These are phyloP conservation scores for Bradypodion pumilum DNA, from an alignment of 2,797 vertebrate species.

Conservation along the genomic window DNA sequence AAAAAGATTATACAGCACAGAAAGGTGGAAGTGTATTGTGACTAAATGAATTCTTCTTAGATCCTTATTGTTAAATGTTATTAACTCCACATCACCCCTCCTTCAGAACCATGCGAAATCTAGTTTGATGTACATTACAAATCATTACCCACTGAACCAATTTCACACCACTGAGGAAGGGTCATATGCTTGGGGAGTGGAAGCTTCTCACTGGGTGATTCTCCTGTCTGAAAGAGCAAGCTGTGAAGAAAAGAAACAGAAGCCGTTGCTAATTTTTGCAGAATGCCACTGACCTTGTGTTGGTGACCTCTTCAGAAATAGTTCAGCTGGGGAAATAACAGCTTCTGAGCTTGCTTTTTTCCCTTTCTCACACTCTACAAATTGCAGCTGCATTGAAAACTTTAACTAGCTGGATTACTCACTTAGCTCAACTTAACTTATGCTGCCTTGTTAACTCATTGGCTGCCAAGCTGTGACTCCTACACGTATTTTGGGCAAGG, in stretches of 20 bases:
- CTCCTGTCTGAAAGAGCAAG: neutral
- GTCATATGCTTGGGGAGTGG: neutral
- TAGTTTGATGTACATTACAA: neutral
- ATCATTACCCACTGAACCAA: neutral
- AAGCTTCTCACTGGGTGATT: neutral
- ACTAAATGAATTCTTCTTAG: neutral
- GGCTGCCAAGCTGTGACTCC: conserved; percentile 21
- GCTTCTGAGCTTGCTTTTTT: conserved; percentile 5
- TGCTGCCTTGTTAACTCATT: conserved; percentile 69
- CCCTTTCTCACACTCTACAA: neutral
- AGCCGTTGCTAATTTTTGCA: neutral
- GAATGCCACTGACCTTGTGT: conserved; percentile 63
- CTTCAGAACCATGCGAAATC: neutral
- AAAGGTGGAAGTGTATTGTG: neutral
- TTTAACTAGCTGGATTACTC: conserved; percentile 58
- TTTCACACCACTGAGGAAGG: neutral
- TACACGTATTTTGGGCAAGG: conserved; percentile 17
- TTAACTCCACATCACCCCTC: neutral
- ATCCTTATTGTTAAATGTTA: neutral
- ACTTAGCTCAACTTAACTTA: conserved; percentile 57
- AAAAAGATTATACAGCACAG: neutral
- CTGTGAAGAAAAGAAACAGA: neutral
- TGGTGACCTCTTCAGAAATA: conserved; percentile 16
- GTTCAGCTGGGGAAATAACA: conserved; percentile 27
- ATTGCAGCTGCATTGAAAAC: conserved; percentile 55